A percentile compares a stretch with the other conserved stretches of the same genome.
phyloP scores from a whole-genome alignment of 1,140 invertebrate genomes.

The Ridgeia piscesae region DNA sequence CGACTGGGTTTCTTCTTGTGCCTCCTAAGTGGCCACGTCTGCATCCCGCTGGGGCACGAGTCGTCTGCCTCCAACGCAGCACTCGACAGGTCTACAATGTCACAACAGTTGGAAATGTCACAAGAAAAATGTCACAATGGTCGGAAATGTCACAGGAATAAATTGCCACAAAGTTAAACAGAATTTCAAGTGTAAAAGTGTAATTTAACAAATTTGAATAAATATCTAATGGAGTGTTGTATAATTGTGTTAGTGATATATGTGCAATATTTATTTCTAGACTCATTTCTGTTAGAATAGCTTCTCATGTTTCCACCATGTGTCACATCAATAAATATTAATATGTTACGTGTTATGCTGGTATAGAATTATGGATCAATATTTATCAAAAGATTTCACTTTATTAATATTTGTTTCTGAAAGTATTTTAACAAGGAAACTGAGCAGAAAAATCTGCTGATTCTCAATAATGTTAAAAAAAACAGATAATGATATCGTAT shows the following conservation, averaged over 20 bases:
- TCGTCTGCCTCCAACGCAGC: conserved; percentile 16
- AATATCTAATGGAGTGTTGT: neutral
- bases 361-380: neutral
- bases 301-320: neutral
- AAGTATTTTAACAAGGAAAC: neutral
- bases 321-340: neutral
- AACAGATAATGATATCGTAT: no score
- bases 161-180: no score
- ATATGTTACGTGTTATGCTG: neutral
- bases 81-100: conserved; percentile 16
- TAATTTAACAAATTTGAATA: neutral
- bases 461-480: no score
- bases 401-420: neutral
- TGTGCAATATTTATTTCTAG: neutral
- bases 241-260: neutral
- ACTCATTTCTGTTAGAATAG: neutral
- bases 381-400: neutral
- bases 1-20: conserved; percentile 35
- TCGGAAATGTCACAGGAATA: no score
- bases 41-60: conserved; percentile 34
- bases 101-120: neutral
- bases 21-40: conserved; percentile 34
- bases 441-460: no score
- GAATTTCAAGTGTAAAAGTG: no score
- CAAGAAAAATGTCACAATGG: no score